Conservation (phyloP, 2,888 invertebrate species). For the Conchocele bisecta region DNA sequence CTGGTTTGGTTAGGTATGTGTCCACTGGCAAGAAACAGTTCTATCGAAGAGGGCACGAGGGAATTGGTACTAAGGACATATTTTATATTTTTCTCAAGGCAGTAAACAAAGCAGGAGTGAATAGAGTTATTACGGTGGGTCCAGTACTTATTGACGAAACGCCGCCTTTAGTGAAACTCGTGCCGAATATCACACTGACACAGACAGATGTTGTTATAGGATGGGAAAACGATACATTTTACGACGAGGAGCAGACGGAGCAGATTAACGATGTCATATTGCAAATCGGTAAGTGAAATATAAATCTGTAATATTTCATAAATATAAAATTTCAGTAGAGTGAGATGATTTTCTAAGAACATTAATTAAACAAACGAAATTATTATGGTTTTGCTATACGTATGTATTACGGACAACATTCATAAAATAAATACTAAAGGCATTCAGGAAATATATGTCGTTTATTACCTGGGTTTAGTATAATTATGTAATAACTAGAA, state of each 20-base stretch:
- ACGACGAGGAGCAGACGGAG: conserved; percentile 54
- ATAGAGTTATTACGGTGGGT: conserved; percentile 35
- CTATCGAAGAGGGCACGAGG: conserved; percentile 46
- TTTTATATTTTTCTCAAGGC: conserved; percentile 56
- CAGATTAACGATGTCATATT: conserved; percentile 43
- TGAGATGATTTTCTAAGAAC: too few relatives aligned
- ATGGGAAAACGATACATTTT: conserved; percentile 56
- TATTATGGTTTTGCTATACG: too few relatives aligned
- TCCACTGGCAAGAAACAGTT: conserved; percentile 33
- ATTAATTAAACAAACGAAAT: too few relatives aligned
- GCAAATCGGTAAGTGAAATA: conserved; percentile 58
- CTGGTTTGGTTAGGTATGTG: conserved; percentile 44
- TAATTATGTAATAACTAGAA: too few relatives aligned
- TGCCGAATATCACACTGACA: conserved; percentile 18
- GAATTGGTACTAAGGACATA: conserved; percentile 33
- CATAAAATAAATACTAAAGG: too few relatives aligned
- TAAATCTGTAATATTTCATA: too few relatives aligned
- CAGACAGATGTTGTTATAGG: conserved; percentile 22
- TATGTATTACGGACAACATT: too few relatives aligned
- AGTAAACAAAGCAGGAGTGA: conserved; percentile 54
- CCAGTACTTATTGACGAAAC: conserved; percentile 57
- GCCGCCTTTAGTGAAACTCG: conserved; percentile 37
- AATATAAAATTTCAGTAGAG: too few relatives aligned
- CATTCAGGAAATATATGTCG: too few relatives aligned
- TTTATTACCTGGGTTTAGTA: too few relatives aligned